Percentiles rank a stretch among this genome's conserved stretches.
Conservation (phyloP, 2,797 vertebrate genomes). For the Xenentodon cancila region DNA sequence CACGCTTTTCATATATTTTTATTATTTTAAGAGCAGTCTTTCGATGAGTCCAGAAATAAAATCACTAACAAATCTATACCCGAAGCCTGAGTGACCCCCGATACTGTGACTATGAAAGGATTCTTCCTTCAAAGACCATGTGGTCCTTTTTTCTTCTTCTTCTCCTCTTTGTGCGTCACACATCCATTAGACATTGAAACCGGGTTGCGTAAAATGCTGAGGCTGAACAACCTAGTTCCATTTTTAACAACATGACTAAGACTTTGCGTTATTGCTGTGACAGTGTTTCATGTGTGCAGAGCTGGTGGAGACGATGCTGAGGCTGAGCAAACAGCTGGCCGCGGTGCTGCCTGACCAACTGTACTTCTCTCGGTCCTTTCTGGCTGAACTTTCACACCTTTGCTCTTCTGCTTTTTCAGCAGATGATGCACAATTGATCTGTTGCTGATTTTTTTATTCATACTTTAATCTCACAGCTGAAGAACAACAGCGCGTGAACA, state of each 20-base stretch:
- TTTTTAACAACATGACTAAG: constrained; percentile 8
- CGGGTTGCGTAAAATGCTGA: neutral
- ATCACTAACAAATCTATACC: neutral
- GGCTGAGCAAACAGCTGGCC: neutral
- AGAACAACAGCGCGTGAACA: too few relatives aligned
- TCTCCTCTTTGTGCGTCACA: constrained; percentile 14
- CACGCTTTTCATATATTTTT: too few relatives aligned
- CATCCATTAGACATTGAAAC: constrained; percentile 4
- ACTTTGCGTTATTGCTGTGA: constrained; percentile 1
- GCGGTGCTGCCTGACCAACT: neutral
- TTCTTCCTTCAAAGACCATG: neutral
- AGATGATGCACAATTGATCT: too few relatives aligned
- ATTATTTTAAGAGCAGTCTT: too few relatives aligned
- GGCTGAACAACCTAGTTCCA: neutral
- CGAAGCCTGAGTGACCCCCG: neutral
- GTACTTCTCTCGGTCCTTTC: neutral
- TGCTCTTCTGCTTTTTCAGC: too few relatives aligned
- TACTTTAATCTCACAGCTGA: too few relatives aligned
- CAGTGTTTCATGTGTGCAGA: neutral
- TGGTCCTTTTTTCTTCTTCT: neutral
- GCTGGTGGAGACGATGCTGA: neutral
- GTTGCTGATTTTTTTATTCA: too few relatives aligned
- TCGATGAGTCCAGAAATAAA: neutral
- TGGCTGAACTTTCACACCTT: neutral
- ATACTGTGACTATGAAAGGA: too few relatives aligned